Conservation (phyloP, 2,888 invertebrate species). For the Artemia sinica region DNA sequence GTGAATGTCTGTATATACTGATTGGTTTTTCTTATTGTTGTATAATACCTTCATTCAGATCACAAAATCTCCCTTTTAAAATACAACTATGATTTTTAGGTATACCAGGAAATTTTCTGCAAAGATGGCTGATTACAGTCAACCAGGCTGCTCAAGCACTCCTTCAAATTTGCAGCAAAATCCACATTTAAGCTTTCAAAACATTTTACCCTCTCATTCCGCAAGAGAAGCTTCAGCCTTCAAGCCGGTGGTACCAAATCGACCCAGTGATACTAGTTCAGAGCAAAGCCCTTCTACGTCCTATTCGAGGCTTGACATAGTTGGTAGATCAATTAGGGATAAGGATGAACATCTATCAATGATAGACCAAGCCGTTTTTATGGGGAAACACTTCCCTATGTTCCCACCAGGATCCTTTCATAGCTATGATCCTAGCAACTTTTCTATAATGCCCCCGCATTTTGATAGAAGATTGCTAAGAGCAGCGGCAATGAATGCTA, state of each 20-base stretch:
- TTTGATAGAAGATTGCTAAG: constrained; percentile 22
- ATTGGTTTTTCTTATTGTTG: too few relatives aligned
- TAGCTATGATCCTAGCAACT: constrained; percentile 19
- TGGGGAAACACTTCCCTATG: constrained; percentile 24
- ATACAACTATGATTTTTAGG: not conserved
- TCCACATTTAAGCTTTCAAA: not conserved
- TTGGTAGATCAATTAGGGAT: constrained; percentile 2
- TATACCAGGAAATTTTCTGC: not conserved
- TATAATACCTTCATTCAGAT: too few relatives aligned
- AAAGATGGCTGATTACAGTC: constrained; percentile 5
- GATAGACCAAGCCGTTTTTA: constrained; percentile 43
- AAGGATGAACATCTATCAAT: constrained; percentile 34
- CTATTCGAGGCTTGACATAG: constrained; percentile 6
- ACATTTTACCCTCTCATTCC: not conserved
- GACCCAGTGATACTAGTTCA: constrained; percentile 37
- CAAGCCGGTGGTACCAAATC: constrained; percentile 66
- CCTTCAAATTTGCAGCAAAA: not conserved
- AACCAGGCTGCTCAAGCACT: not conserved
- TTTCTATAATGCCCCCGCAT: constrained; percentile 19
- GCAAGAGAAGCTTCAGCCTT: constrained; percentile 55
- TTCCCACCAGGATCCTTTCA: constrained; percentile 23
- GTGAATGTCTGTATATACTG: too few relatives aligned
- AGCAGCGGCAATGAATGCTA: constrained; percentile 5
- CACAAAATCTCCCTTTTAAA: not conserved
- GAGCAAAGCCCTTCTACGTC: constrained; percentile 24